Percentiles rank a stretch among this genome's conserved stretches.
phyloP scores from a whole-genome alignment of 2,797 vertebrate species.

The Pseudopleuronectes americanus region DNA sequence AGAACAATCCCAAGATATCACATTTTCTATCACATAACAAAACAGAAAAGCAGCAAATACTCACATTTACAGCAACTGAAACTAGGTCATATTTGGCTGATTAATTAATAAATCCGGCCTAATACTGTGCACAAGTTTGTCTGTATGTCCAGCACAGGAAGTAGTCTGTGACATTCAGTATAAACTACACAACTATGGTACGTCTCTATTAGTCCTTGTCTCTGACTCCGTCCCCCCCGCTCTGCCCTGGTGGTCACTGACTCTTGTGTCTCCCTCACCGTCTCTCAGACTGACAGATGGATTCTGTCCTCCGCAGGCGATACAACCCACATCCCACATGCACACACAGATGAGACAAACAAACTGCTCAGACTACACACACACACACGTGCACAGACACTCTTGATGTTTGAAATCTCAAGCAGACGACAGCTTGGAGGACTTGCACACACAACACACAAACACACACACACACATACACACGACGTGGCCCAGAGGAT shows the following conservation, averaged over 20 bases:
- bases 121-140: no score
- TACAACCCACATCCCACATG: slow-evolving; percentile 18
- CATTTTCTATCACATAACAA: no score
- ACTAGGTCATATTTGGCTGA: no score
- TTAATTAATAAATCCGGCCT: no score
- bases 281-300: slow-evolving; percentile 43
- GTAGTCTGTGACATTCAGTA: background rate
- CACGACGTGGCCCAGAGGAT: slow-evolving; percentile 57
- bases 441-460: background rate
- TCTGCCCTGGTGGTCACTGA: slow-evolving; percentile 25
- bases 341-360: slow-evolving; percentile 8
- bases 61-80: no score
- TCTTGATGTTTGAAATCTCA: slow-evolving; percentile 35
- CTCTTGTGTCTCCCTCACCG: slow-evolving; percentile 25
- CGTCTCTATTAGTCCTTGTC: background rate
- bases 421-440: slow-evolving; percentile 29
- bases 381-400: slow-evolving; percentile 9
- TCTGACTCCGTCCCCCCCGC: slow-evolving; percentile 6
- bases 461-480: slow-evolving; percentile 28
- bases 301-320: slow-evolving; percentile 43
- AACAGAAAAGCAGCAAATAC: no score
- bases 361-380: slow-evolving; percentile 10
- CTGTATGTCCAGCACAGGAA: background rate
- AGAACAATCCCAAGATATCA: no score
- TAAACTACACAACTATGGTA: no score